These are phyloP conservation scores for Pseudochromis fuscus DNA, from an alignment of 2,797 vertebrate genomes.

Conservation along the genomic window DNA sequence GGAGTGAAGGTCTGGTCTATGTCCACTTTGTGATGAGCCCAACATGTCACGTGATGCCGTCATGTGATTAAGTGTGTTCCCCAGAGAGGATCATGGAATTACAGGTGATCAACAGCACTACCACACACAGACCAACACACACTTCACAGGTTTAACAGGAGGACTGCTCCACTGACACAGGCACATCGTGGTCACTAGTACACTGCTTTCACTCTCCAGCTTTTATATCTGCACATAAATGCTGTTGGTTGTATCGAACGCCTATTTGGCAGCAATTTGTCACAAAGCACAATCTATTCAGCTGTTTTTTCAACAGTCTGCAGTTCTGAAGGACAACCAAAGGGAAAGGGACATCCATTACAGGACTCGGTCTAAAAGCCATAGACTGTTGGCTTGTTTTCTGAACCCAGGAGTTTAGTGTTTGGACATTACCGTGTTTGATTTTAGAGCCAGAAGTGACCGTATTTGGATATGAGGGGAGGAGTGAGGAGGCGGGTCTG, in stretches of 20 bases:
- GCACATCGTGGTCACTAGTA: slow-evolving; percentile 24
- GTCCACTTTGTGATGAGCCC: slow-evolving; percentile 42
- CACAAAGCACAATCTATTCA: neutral
- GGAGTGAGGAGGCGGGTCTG: no score
- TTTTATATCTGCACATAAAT: neutral
- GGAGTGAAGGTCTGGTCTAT: slow-evolving; percentile 6
- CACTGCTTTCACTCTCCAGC: neutral
- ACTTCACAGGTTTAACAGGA: slow-evolving; percentile 30
- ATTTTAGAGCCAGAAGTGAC: no score
- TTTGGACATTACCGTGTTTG: no score
- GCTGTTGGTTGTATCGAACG: no score
- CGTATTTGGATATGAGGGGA: no score
- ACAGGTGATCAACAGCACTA: slow-evolving; percentile 74
- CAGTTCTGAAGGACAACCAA: neutral
- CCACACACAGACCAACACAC: neutral
- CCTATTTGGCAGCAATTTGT: neutral
- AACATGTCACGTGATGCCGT: slow-evolving; percentile 64
- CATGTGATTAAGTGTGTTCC: slow-evolving; percentile 61
- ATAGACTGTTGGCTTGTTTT: no score
- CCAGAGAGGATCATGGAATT: slow-evolving; percentile 80
- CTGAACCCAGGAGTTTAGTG: no score
- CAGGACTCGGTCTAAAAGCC: neutral
- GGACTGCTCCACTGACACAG: slow-evolving; percentile 52
- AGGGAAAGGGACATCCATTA: neutral
- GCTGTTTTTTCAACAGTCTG: no score